These are phyloP conservation scores for Coracopsis vasa DNA, from an alignment of 2,113 vertebrate genomes.

Conservation along the genomic window DNA sequence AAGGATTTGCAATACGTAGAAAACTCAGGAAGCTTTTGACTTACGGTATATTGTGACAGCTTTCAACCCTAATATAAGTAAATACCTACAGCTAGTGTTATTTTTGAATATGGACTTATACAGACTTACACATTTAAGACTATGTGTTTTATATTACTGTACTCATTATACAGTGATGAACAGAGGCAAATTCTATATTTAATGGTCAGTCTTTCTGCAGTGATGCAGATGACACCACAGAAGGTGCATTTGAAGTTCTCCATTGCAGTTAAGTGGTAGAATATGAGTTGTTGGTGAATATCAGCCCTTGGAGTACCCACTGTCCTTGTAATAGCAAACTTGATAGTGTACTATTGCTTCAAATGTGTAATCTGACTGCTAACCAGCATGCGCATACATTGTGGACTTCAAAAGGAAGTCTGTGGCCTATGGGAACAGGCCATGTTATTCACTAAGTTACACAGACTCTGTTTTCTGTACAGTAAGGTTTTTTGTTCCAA, in stretches of 20 bases:
- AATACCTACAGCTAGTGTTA: not conserved
- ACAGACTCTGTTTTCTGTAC: not conserved
- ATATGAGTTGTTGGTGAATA: not conserved
- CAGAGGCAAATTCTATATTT: not conserved
- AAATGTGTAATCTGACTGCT: not conserved
- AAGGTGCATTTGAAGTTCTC: not conserved
- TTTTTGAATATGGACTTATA: not conserved
- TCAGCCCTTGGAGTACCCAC: not conserved
- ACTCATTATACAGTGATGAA: not conserved
- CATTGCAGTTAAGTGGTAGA: not conserved
- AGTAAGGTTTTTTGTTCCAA: not conserved
- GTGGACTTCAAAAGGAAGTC: not conserved
- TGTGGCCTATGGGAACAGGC: not conserved
- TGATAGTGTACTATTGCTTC: not conserved
- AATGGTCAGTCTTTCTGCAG: not conserved
- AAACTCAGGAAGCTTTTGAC: constrained; percentile 59
- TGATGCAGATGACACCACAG: not conserved
- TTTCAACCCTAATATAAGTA: not conserved
- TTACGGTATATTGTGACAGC: not conserved
- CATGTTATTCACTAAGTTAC: not conserved
- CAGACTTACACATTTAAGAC: not conserved
- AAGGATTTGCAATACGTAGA: constrained; percentile 32
- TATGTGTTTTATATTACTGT: not conserved
- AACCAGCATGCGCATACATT: fast-evolving
- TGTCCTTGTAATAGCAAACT: not conserved